Conservation (phyloP, 2,113 vertebrate genomes). For the Neotoma lepida region DNA sequence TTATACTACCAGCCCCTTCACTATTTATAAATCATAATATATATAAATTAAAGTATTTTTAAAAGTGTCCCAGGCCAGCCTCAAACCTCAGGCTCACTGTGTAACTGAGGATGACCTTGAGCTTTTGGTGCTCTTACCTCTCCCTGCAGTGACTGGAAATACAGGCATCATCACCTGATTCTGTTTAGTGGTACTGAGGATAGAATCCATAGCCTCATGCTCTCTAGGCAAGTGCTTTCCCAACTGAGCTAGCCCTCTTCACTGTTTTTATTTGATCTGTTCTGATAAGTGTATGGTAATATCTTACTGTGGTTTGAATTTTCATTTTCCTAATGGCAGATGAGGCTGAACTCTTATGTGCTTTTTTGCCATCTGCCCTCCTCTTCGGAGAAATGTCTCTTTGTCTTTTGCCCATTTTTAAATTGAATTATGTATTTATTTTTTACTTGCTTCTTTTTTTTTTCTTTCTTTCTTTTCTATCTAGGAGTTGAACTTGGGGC, state of each 20-base stretch:
- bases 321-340: neutral
- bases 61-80: neutral
- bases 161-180: neutral
- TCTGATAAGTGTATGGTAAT: constrained; percentile 19
- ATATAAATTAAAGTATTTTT: neutral
- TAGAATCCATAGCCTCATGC: neutral
- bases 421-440: neutral
- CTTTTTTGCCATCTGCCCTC: neutral
- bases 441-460: neutral
- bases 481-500: neutral
- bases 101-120: neutral
- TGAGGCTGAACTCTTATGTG: constrained; percentile 22
- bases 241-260: neutral
- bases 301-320: constrained; percentile 15
- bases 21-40: neutral
- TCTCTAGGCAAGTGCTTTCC: neutral
- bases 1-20: neutral
- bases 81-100: neutral
- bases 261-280: constrained; percentile 14
- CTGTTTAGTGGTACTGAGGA: neutral
- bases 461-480: neutral
- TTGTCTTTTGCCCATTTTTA: constrained; percentile 34
- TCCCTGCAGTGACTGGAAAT: neutral
- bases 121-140: neutral
- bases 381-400: constrained; percentile 36